Conservation (phyloP, 2,888 invertebrate species). For the Rhagonycha lutea region DNA sequence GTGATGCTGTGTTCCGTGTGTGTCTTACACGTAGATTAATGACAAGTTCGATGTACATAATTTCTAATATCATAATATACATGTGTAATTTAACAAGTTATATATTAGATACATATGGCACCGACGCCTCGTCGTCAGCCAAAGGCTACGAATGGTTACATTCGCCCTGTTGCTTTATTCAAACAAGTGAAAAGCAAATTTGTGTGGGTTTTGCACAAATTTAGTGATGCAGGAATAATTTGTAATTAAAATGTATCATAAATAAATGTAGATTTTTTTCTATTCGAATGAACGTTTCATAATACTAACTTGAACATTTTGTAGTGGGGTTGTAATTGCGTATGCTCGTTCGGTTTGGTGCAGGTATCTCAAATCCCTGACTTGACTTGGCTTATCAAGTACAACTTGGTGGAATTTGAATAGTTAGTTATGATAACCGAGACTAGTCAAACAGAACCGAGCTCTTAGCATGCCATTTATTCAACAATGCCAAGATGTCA, state of each 20-base stretch:
- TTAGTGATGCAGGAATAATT: background rate
- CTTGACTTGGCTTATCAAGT: background rate
- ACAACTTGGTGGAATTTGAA: background rate
- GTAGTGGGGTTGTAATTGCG: background rate
- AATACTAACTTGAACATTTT: background rate
- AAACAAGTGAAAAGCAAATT: conserved; percentile 5
- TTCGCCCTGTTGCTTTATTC: conserved; percentile 4
- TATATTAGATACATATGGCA: conserved; percentile 18
- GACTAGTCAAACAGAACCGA: background rate
- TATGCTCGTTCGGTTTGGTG: background rate
- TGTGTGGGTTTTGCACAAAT: background rate
- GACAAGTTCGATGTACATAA: conserved; percentile 10
- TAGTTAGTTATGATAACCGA: background rate
- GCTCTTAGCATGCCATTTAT: background rate
- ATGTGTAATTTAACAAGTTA: conserved; percentile 22
- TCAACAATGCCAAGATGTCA: background rate
- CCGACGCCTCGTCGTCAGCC: conserved; percentile 5
- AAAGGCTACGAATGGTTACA: conserved; percentile 9
- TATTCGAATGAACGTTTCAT: background rate
- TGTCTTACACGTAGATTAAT: conserved; percentile 3
- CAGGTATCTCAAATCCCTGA: background rate
- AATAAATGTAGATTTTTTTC: background rate
- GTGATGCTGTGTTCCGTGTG: background rate
- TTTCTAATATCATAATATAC: conserved; percentile 2
- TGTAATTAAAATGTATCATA: background rate